phyloP scores from a whole-genome alignment of 2,113 vertebrate genomes.

The Eubucco bourcierii region DNA sequence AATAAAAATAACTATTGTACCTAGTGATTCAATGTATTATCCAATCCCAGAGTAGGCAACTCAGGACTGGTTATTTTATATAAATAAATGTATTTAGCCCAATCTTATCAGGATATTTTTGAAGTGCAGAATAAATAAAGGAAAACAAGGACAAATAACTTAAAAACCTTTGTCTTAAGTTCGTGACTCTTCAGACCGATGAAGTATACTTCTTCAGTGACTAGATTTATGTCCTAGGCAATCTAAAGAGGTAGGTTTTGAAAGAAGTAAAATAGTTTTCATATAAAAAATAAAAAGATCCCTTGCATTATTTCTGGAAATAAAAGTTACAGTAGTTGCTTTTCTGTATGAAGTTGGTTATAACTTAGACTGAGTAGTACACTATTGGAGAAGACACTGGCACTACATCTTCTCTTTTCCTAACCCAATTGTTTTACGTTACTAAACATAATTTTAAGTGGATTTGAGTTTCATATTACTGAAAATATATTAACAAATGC shows the following conservation, averaged over 20 bases:
- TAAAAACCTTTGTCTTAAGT: not conserved
- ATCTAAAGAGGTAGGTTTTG: not conserved
- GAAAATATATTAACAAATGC: not conserved
- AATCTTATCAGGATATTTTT: not conserved
- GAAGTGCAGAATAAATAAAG: not conserved
- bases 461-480: not conserved
- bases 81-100: not conserved
- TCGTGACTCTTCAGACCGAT: not conserved
- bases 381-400: not conserved
- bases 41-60: not conserved
- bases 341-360: not conserved
- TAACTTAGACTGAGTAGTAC: not conserved
- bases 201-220: not conserved
- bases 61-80: not conserved
- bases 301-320: not conserved
- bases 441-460: not conserved
- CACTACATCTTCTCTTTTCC: not conserved
- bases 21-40: not conserved
- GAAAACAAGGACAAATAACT: not conserved
- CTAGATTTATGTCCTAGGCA: not conserved
- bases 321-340: too few species aligned
- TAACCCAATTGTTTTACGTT: not conserved
- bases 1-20: not conserved
- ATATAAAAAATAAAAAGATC: not conserved
- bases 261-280: not conserved